phyloP scores from a whole-genome alignment of 2,888 invertebrate genomes.

The Ophioninae sp. region DNA sequence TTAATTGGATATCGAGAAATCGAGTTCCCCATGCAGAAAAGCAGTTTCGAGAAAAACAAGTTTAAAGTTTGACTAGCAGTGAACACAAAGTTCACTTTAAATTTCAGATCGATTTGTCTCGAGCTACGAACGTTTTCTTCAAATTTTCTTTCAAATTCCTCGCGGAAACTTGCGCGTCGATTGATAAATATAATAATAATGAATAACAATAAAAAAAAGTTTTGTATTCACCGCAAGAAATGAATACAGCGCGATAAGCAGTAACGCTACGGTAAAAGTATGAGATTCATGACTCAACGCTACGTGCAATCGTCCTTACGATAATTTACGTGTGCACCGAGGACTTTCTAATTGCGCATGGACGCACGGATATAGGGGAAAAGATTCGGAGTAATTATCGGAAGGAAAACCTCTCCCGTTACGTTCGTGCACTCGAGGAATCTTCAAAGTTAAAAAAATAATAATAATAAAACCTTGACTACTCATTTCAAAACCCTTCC shows the following conservation, averaged over 20 bases:
- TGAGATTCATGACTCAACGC: conserved; percentile 10
- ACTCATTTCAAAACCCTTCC: too few species aligned
- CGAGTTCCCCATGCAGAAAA: too few species aligned
- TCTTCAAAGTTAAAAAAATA: too few species aligned
- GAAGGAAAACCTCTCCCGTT: conserved; percentile 13
- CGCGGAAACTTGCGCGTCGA: background rate
- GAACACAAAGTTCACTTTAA: too few species aligned
- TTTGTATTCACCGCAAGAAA: background rate
- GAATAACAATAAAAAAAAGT: background rate
- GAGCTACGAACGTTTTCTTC: too few species aligned
- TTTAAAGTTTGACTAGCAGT: too few species aligned
- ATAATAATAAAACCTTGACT: too few species aligned
- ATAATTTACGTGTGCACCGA: background rate
- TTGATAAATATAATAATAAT: background rate
- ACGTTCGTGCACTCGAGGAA: background rate
- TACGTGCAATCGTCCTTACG: conserved; percentile 5
- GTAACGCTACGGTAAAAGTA: background rate
- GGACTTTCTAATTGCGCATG: conserved; percentile 36
- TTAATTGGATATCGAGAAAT: too few species aligned
- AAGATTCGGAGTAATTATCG: conserved; percentile 12
- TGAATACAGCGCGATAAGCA: background rate
- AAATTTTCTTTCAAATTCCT: too few species aligned
- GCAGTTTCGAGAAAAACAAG: too few species aligned
- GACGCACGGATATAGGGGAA: conserved; percentile 27
- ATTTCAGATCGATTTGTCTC: too few species aligned